Percentiles rank a stretch among this genome's conserved stretches.
phyloP scores from a whole-genome alignment of 2,113 vertebrate genomes.

The Hypomesus transpacificus region DNA sequence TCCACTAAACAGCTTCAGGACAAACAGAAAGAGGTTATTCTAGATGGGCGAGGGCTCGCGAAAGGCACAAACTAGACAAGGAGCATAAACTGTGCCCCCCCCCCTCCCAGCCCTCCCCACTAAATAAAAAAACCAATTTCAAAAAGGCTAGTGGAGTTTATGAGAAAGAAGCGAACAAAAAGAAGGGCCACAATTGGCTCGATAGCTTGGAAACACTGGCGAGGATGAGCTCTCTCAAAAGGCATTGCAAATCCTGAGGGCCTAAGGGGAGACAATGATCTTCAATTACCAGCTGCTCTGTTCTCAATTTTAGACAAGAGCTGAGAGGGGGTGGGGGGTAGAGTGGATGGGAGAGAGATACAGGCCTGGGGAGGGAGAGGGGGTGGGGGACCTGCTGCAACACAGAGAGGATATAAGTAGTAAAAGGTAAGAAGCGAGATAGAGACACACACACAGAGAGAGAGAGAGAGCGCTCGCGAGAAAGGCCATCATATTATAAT shows the following conservation, averaged over 20 bases:
- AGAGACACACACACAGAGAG: conserved; percentile 4
- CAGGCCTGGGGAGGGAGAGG: conserved; percentile 21
- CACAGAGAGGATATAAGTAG: conserved; percentile 33
- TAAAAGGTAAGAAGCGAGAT: conserved; percentile 11
- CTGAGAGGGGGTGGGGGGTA: conserved; percentile 19
- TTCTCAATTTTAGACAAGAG: conserved; percentile 73
- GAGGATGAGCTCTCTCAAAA: conserved; percentile 56
- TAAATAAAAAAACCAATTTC: conserved; percentile 73
- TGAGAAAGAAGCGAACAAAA: conserved; percentile 44
- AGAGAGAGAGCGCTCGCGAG: not conserved
- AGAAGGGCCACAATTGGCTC: conserved; percentile 45
- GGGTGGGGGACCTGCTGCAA: not conserved
- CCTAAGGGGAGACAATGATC: conserved; percentile 74
- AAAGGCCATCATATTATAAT: conserved; percentile 14
- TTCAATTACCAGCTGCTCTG: conserved; percentile 76
- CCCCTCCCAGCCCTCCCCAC: conserved; percentile 37
- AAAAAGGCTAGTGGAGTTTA: conserved; percentile 62
- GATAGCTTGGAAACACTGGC: conserved; percentile 48
- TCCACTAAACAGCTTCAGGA: too few relatives aligned
- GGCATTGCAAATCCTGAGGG: conserved; percentile 66
- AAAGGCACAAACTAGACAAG: conserved; percentile 16
- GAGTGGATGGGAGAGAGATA: conserved; percentile 16
- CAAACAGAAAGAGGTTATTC: too few relatives aligned
- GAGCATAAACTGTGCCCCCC: conserved; percentile 49
- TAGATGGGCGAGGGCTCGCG: conserved; percentile 53